These are phyloP conservation scores for Uropsilus gracilis DNA, from an alignment of 2,113 vertebrate species.

Conservation along the genomic window DNA sequence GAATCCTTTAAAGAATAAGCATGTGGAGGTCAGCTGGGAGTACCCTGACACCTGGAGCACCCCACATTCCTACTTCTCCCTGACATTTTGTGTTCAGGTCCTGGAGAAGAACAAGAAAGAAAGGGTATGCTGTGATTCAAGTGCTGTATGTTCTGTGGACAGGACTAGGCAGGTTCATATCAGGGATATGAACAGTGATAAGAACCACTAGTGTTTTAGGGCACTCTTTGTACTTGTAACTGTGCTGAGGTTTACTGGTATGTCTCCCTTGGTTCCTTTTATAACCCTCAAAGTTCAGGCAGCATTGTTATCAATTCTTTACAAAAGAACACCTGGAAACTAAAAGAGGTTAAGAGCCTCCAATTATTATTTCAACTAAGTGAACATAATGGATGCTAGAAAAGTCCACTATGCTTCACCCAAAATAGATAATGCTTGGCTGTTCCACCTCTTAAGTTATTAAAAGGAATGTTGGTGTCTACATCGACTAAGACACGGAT, in stretches of 20 bases:
- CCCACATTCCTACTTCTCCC: slow-evolving; percentile 85
- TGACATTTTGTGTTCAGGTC: slow-evolving; percentile 82
- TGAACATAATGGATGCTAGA: background rate
- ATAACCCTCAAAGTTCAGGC: background rate
- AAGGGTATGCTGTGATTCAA: slow-evolving; percentile 27
- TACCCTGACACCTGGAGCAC: slow-evolving; percentile 86
- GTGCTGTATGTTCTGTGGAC: background rate
- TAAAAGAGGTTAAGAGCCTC: background rate
- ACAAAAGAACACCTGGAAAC: background rate
- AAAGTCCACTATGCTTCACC: background rate
- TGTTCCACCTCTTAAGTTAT: background rate
- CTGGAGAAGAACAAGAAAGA: slow-evolving; percentile 37
- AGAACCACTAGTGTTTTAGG: background rate
- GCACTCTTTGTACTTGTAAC: background rate
- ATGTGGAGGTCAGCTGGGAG: slow-evolving; percentile 83
- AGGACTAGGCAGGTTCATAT: background rate
- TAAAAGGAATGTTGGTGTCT: background rate
- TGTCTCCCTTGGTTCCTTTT: background rate
- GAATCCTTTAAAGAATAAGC: background rate
- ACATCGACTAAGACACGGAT: background rate
- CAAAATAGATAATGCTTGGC: background rate
- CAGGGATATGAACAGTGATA: background rate
- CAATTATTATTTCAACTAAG: background rate
- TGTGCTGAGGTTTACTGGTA: background rate
- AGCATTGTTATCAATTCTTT: background rate